Evolutionary conservation across 2,113 vertebrate species (phyloP).

Genomic region (Martes martes): DNA sequence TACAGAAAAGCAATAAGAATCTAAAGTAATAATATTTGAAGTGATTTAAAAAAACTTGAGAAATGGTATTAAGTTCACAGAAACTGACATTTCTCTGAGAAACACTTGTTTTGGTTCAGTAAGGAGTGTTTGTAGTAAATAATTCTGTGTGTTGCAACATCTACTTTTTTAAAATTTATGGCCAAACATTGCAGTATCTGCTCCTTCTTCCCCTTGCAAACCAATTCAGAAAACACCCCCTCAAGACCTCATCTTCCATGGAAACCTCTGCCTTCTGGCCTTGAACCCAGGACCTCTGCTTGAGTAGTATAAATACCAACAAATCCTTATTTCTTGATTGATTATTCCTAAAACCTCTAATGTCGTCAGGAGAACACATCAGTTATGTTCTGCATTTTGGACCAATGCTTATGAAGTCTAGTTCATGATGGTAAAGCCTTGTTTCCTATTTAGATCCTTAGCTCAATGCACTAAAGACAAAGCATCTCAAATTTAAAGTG

Average conservation of each 20-base stretch:
- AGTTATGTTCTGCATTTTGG: background rate
- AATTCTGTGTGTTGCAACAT: background rate
- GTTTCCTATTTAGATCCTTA: conserved; percentile 13
- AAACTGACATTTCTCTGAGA: conserved; percentile 18
- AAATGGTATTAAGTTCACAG: background rate
- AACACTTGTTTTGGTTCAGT: background rate
- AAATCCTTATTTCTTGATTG: background rate
- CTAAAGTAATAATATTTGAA: background rate
- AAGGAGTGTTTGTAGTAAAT: background rate
- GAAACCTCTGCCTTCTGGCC: background rate
- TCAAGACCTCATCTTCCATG: background rate
- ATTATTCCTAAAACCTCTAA: background rate
- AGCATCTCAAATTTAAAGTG: background rate
- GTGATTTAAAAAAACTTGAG: background rate
- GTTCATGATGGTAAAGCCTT: background rate
- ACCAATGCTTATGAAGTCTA: background rate
- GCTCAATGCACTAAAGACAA: background rate
- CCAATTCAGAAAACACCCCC: background rate
- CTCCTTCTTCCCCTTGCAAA: background rate
- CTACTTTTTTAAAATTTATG: background rate
- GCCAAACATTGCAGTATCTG: background rate
- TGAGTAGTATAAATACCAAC: background rate
- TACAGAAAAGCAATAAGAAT: conserved; percentile 21
- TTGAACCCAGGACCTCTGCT: background rate
- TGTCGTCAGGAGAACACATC: background rate